phyloP scores from a whole-genome alignment of 2,113 vertebrate genomes.

The Otocyon megalotis region DNA sequence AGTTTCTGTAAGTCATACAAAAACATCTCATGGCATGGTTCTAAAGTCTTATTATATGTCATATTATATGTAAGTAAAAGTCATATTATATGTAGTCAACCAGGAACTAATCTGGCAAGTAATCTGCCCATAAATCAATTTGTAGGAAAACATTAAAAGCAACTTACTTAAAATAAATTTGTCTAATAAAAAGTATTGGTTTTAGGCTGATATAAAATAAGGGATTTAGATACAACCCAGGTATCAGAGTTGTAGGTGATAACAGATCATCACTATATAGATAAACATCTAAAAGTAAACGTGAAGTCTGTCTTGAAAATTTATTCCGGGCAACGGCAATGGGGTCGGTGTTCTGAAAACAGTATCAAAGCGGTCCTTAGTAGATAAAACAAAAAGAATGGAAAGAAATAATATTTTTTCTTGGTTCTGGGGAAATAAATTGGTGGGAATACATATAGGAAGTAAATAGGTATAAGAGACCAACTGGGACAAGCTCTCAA shows the following conservation, averaged over 20 bases:
- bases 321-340: neutral
- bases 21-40: neutral
- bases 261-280: neutral
- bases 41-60: neutral
- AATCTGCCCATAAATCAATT: neutral
- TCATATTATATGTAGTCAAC: neutral
- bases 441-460: neutral
- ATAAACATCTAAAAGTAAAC: slow-evolving; percentile 10
- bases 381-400: slow-evolving; percentile 1
- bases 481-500: neutral
- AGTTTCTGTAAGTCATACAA: neutral
- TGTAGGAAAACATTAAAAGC: slow-evolving; percentile 1
- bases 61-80: neutral
- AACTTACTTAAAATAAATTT: neutral
- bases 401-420: slow-evolving; percentile 28
- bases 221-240: neutral
- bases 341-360: neutral
- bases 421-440: neutral
- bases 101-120: neutral
- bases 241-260: neutral
- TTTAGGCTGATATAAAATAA: neutral
- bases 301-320: neutral
- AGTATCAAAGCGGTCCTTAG: neutral
- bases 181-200: neutral
- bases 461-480: neutral